Evolutionary conservation across 1,140 invertebrate species (phyloP).

Genomic region (Dermatophagoides farinae): DNA sequence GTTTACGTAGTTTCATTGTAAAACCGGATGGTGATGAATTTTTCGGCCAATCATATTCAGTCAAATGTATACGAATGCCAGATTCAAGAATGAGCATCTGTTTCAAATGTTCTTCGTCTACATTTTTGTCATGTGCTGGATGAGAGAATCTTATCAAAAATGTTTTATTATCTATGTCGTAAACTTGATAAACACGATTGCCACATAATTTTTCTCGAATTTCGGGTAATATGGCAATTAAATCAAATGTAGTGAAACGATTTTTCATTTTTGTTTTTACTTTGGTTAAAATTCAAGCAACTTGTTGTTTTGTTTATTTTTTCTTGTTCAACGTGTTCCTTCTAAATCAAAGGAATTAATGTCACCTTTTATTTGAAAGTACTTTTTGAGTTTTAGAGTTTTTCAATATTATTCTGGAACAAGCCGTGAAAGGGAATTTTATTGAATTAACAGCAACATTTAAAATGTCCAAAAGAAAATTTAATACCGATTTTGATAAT

Average conservation of each 20-base stretch:
- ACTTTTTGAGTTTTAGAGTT: not conserved
- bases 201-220: constrained; percentile 60
- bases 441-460: not conserved
- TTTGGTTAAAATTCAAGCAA: not conserved
- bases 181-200: constrained; percentile 85
- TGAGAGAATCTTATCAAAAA: constrained; percentile 66
- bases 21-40: constrained; percentile 84
- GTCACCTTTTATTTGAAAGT: not conserved
- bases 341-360: not conserved
- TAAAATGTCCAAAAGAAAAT: constrained; percentile 1
- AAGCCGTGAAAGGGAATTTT: no score
- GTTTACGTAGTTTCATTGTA: constrained; percentile 95
- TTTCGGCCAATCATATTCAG: constrained; percentile 95
- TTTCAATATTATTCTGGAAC: not conserved
- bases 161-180: constrained; percentile 90
- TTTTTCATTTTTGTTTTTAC: constrained; percentile 50
- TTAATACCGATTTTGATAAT: not conserved
- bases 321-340: not conserved
- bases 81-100: constrained; percentile 76
- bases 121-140: constrained; percentile 20
- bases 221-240: constrained; percentile 61
- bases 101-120: constrained; percentile 37
- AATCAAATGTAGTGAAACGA: constrained; percentile 72
- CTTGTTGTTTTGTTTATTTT: no score
- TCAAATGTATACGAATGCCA: constrained; percentile 75